These are phyloP conservation scores for Chrysopilus asiliformis DNA, from an alignment of 2,888 invertebrate genomes.

Conservation along the genomic window DNA sequence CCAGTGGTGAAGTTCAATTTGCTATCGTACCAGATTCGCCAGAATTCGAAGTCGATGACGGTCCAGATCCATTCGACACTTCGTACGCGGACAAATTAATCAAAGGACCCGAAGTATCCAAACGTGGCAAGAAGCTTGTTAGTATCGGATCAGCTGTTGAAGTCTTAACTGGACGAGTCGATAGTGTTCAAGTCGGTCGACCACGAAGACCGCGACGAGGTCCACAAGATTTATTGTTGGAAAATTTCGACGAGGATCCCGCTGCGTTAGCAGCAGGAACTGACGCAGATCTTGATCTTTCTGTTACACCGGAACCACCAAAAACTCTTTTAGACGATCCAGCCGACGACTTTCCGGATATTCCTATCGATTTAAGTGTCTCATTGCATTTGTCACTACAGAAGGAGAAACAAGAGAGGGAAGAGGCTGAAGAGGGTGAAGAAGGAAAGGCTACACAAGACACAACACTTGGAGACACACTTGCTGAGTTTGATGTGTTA, in stretches of 20 bases:
- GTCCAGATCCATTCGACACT: constrained; percentile 77
- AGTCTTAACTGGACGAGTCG: constrained; percentile 70
- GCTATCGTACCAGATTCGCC: constrained; percentile 81
- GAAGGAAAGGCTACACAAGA: constrained; percentile 16
- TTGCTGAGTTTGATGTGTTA: constrained; percentile 43
- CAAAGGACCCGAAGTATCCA: constrained; percentile 56
- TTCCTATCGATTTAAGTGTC: constrained; percentile 58
- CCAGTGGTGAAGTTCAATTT: constrained; percentile 73
- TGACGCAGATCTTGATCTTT: constrained; percentile 19
- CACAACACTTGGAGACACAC: too few relatives aligned
- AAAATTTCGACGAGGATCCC: constrained; percentile 44
- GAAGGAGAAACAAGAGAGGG: constrained; percentile 35
- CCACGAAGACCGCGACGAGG: constrained; percentile 45
- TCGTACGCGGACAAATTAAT: constrained; percentile 75
- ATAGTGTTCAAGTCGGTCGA: constrained; percentile 49
- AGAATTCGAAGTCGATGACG: constrained; percentile 50
- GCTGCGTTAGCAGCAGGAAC: constrained; percentile 19
- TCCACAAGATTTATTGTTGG: constrained; percentile 54
- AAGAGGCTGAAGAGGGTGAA: constrained; percentile 22
- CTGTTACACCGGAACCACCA: constrained; percentile 26
- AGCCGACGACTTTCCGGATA: constrained; percentile 49
- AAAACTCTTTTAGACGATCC: constrained; percentile 65
- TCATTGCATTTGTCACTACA: constrained; percentile 44
- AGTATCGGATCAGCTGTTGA: constrained; percentile 79
- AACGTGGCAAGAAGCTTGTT: constrained; percentile 63